These are phyloP conservation scores for Boulengeromyrus knoepffleri DNA, from an alignment of 2,113 vertebrate genomes.

Conservation along the genomic window DNA sequence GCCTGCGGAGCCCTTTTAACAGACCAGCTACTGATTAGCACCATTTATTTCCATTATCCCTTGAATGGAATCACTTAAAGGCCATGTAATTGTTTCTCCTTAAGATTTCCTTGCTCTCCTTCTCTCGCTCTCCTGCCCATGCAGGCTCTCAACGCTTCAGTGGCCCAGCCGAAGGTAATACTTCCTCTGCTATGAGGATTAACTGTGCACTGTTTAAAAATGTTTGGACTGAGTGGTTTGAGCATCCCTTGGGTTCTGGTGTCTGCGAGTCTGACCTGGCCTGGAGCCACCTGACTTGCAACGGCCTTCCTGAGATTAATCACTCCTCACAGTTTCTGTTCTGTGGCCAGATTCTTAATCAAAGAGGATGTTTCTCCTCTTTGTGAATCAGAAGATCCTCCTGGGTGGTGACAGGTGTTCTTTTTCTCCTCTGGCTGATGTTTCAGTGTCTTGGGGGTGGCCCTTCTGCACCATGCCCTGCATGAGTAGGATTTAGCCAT, in stretches of 20 bases:
- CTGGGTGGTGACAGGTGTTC: neutral
- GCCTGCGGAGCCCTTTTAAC: conserved; percentile 52
- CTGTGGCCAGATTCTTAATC: neutral
- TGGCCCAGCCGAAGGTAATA: conserved; percentile 56
- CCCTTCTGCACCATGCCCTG: neutral
- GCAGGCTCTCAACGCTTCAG: conserved; percentile 13
- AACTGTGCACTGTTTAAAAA: conserved; percentile 14
- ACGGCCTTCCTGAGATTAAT: neutral
- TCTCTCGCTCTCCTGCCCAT: neutral
- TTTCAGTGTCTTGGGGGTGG: neutral
- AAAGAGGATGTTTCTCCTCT: neutral
- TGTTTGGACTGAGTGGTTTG: neutral
- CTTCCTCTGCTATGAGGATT: conserved; percentile 42
- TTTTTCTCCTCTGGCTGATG: neutral
- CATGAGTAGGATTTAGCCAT: neutral
- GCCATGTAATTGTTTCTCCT: conserved; percentile 68
- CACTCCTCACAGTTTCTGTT: neutral
- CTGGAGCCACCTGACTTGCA: neutral
- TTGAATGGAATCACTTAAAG: conserved; percentile 69
- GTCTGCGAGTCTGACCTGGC: neutral
- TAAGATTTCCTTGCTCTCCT: conserved; percentile 51
- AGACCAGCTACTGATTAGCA: conserved; percentile 69
- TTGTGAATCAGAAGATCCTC: neutral
- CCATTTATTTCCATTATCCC: conserved; percentile 74
- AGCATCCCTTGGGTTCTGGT: conserved; percentile 3